Evolutionary conservation across 2,888 invertebrate genomes (phyloP), one percentile per base, ranked within the genome.

Genomic region (Endotricha flammealis): DNA sequence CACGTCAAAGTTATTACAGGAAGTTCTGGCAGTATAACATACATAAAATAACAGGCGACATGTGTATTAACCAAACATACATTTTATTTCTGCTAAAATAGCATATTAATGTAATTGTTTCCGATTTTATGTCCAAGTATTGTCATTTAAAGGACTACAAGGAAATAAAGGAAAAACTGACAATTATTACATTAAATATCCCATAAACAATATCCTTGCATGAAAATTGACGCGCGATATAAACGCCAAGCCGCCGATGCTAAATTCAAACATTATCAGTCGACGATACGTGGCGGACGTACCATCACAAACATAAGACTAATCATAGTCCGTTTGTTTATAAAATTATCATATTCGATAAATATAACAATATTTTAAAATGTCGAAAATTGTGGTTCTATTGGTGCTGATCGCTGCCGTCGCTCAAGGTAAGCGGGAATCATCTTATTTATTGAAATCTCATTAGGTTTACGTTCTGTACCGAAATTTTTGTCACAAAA

Each of bases 361-460:
- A 35, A 14, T 22, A 20, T 38, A 39, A 34, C 33, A 38, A 37
- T 31, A 39, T 40, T 44, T 35, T 38, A 44, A 53, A 53, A 68
- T 68, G 68, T 30, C 55, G 27, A 68, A 54, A 57, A 44, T 63
- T 40, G 38, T 46, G 12, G 37, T 55, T 30, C 33, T 62, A 39
- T 41, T 60, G 33, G 9, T 57, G 32, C 48, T 60, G 37, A 28
- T 53, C 36, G 44, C 61, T 41, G 48, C 50, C 36, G 35, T 43
- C 28, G 47, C 45, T 33, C 64, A 66, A 63, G 67, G 68, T 67
- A 56, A 67, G 63, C 49, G 9, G n/a, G 8, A 13, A 28, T 28
- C 10, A 24, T 14, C 32, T 24, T 12, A 13, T 30, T 17, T 23
- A n/a, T n/a, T n/a, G n/a, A n/a, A n/a, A n/a, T n/a, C n/a, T n/a